These are phyloP conservation scores for Eupeodes corollae DNA, from an alignment of 1,140 invertebrate genomes.

Conservation along the genomic window DNA sequence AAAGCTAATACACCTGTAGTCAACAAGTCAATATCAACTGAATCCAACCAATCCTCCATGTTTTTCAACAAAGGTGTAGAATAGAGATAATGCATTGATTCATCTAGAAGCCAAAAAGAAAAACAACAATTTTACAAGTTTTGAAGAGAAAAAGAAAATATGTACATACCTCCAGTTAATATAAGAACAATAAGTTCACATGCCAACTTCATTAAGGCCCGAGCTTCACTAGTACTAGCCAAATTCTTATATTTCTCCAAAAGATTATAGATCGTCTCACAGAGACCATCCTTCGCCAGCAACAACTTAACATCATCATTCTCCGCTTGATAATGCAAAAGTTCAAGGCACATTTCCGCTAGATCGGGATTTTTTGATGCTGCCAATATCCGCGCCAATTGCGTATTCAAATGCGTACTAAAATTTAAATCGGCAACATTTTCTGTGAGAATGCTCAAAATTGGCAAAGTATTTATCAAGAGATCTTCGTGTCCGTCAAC, in stretches of 20 bases:
- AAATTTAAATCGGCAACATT: conserved; percentile 47
- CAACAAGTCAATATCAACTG: conserved; percentile 59
- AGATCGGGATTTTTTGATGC: conserved; percentile 52
- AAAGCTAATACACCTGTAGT: conserved; percentile 71
- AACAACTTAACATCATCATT: conserved; percentile 65
- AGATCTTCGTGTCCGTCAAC: conserved; percentile 44
- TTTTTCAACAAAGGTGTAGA: conserved; percentile 40
- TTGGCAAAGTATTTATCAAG: conserved; percentile 54
- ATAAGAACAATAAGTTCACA: conserved; percentile 76
- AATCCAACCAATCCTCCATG: conserved; percentile 66
- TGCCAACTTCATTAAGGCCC: conserved; percentile 65
- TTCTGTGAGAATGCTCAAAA: conserved; percentile 65
- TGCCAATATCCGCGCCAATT: conserved; percentile 48
- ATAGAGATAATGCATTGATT: conserved; percentile 74
- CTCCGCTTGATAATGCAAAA: conserved; percentile 61
- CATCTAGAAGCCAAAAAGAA: conserved; percentile 47
- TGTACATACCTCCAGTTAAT: conserved; percentile 62
- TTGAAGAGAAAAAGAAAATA: conserved; percentile 5
- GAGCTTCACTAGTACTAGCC: conserved; percentile 53
- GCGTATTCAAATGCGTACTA: conserved; percentile 43
- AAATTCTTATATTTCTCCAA: conserved; percentile 57
- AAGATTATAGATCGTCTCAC: conserved; percentile 60
- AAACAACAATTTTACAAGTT: conserved; percentile 3
- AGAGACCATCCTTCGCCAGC: conserved; percentile 60
- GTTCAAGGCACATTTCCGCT: conserved; percentile 61